Percentiles rank a stretch among this genome's conserved stretches.
phyloP scores from a whole-genome alignment of 2,113 vertebrate species.

The Emydocephalus ijimae region DNA sequence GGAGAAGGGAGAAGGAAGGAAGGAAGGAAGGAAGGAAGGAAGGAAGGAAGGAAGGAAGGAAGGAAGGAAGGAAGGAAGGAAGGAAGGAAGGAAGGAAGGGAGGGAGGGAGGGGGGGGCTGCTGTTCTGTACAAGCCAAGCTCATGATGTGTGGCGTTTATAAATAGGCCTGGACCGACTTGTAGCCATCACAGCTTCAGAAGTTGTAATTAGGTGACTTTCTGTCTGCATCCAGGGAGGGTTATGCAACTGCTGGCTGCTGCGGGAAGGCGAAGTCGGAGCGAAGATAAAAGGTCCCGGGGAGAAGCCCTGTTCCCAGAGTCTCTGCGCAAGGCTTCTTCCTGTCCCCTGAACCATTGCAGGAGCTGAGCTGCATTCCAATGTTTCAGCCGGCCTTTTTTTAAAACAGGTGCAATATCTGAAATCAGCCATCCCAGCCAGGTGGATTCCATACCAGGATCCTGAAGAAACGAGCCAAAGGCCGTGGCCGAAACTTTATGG shows the following conservation, averaged over 20 bases:
- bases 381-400: background rate
- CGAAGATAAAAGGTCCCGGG: too few species aligned
- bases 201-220: conserved; percentile 56
- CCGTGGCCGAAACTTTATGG: background rate
- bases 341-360: background rate
- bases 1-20: conserved; percentile 11
- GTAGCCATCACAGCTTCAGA: conserved; percentile 46
- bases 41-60: conserved; percentile 17
- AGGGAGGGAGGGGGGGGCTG: too few species aligned
- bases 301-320: background rate
- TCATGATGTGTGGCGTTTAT: conserved; percentile 48
- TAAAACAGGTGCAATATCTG: background rate
- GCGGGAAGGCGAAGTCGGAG: background rate
- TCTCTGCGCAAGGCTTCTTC: background rate
- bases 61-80: background rate
- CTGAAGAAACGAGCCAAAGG: background rate
- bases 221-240: background rate
- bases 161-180: conserved; percentile 60
- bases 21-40: conserved; percentile 17
- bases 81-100: too few species aligned
- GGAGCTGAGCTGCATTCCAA: background rate
- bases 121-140: conserved; percentile 41
- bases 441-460: background rate
- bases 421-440: background rate
- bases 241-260: background rate